A percentile compares a stretch with the other conserved stretches of the same genome.
Evolutionary conservation across 2,888 invertebrate species (phyloP).

Genomic region (Steromphala cineraria): DNA sequence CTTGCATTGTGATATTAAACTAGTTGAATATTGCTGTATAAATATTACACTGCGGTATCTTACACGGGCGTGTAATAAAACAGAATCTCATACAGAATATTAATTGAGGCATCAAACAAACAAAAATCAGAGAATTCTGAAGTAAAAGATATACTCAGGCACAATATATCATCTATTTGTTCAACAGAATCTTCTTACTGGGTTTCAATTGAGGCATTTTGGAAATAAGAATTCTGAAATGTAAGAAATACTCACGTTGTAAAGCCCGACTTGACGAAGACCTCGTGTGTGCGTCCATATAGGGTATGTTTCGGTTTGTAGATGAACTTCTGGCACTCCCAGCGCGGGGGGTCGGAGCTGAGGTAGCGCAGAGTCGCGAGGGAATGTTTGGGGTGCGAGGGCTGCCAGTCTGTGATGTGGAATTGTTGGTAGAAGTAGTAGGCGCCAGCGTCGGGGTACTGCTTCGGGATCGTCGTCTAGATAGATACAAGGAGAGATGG

Average conservation of each 20-base stretch:
- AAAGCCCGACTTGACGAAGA: neutral
- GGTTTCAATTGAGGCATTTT: too few relatives aligned
- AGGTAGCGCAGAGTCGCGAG: neutral
- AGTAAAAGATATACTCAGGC: too few relatives aligned
- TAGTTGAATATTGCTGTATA: too few relatives aligned
- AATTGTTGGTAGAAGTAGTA: conserved; percentile 22
- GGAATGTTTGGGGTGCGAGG: neutral
- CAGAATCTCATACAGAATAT: too few relatives aligned
- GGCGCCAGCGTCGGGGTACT: conserved; percentile 5
- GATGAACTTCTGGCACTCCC: conserved; percentile 12
- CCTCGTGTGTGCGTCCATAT: conserved; percentile 1
- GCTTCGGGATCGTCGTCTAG: neutral
- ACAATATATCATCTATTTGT: too few relatives aligned
- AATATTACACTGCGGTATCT: too few relatives aligned
- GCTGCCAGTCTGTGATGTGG: conserved; percentile 19
- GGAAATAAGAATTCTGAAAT: too few relatives aligned
- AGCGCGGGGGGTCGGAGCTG: neutral
- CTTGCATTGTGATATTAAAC: too few relatives aligned
- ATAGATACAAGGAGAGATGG: neutral
- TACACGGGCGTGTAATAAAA: too few relatives aligned
- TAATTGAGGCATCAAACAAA: too few relatives aligned
- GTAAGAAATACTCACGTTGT: neutral
- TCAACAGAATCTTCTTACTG: too few relatives aligned
- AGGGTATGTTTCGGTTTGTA: neutral
- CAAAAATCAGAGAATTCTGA: too few relatives aligned